phyloP scores from a whole-genome alignment of 2,797 vertebrate genomes.

The Sphaeramia orbicularis region DNA sequence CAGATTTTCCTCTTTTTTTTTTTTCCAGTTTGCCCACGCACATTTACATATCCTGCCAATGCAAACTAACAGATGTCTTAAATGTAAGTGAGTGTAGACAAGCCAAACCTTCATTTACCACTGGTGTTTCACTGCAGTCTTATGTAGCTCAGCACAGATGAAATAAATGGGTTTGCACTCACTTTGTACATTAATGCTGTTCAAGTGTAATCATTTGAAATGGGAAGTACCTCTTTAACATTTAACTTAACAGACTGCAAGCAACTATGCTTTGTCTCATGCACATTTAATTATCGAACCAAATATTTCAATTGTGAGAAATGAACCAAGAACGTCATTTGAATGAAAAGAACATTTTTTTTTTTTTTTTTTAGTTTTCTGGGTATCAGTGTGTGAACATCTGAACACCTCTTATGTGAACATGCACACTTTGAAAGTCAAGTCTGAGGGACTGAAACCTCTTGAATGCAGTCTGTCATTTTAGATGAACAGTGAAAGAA shows the following conservation, averaged over 20 bases:
- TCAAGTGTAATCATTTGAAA: no score
- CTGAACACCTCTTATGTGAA: constrained; percentile 12
- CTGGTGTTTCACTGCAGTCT: constrained; percentile 12
- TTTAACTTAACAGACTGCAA: no score
- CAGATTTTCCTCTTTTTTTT: constrained; percentile 17
- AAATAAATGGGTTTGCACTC: constrained; percentile 26
- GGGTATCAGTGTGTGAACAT: constrained; percentile 4
- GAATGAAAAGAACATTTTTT: no score
- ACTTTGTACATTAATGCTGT: no score
- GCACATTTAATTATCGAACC: neutral
- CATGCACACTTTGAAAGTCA: constrained; percentile 10
- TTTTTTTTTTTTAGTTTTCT: constrained; percentile 6
- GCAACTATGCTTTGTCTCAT: neutral
- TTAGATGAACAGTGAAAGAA: constrained; percentile 67
- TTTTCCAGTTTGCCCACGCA: constrained; percentile 5
- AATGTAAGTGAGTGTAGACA: constrained; percentile 7
- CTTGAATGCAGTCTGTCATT: constrained; percentile 53
- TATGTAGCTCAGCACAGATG: constrained; percentile 25
- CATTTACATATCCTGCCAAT: constrained; percentile 15
- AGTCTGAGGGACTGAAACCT: constrained; percentile 26
- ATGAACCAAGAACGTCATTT: no score
- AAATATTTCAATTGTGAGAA: no score
- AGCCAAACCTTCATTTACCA: constrained; percentile 38
- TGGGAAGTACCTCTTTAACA: no score
- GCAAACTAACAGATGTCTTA: constrained; percentile 32